Evolutionary conservation across 2,113 vertebrate genomes (phyloP), one percentile per base, ranked within the genome.

Genomic region (Platanista minor): DNA sequence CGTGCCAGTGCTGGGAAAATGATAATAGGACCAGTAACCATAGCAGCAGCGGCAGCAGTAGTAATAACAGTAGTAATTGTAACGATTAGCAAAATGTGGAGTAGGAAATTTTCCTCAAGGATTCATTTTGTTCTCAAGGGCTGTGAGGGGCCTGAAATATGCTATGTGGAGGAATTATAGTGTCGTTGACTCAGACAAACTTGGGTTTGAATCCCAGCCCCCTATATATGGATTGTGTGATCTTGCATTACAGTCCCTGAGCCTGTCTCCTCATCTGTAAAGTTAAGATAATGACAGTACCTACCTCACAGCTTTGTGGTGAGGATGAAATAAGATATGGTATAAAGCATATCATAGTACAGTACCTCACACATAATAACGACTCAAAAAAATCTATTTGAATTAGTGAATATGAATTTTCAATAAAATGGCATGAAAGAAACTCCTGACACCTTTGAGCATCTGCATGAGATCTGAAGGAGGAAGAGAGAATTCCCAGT

Each of bases 401-500:
- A 62, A 87, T 83, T 93, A 88, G 84, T 96, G 54, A 72, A 90
- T 78, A 33, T 71, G 21, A 27, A 67, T 80, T 93, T 72, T 84
- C 82, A 59, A n/a, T 71, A 59, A 95, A 87, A 95, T 61, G 39
- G 31, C 36, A 90, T 85, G 36, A 90, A 92, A 87, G 74, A 85
- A 61, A 90, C 33, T 87, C 15, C 2, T 23, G 39, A 77, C 7
- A 84, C 25, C 57, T 66, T 84, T 96, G 81, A 75, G 33, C 67
- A 95, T 78, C 80, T 95, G 49, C 27, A 33, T 62, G 80, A 96
- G 54, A 85, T 77, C 85, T 93, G 71, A 94, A 97, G 54, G 52
- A 94, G 57, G 41, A 90, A 96, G 62, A 87, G 14, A 46, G 25
- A 92, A 88, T 80, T 83, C 43, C 54, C 86, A 57, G 20, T 39